These are phyloP conservation scores for Chouioia cunea DNA, from an alignment of 2,888 invertebrate genomes.

Conservation along the genomic window DNA sequence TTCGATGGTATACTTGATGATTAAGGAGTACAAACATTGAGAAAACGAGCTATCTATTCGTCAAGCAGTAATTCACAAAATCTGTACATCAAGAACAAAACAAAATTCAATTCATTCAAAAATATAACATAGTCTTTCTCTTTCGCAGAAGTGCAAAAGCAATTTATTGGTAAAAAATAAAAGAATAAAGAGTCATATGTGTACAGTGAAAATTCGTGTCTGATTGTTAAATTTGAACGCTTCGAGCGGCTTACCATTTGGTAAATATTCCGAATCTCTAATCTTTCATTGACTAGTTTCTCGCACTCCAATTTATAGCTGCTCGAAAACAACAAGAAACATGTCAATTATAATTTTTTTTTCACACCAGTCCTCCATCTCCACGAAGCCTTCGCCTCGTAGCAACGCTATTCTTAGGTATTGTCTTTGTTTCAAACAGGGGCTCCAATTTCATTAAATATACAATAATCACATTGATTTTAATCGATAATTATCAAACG, in stretches of 20 bases:
- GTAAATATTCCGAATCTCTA: conserved; percentile 90
- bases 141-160: background rate
- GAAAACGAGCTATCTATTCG: conserved; percentile 8
- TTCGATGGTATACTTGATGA: no score
- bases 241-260: conserved; percentile 78
- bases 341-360: conserved; percentile 44
- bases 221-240: conserved; percentile 37
- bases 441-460: conserved; percentile 4
- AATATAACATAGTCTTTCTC: background rate
- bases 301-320: conserved; percentile 89
- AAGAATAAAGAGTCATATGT: conserved; percentile 26
- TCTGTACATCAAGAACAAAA: conserved; percentile 1
- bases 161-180: conserved; percentile 27
- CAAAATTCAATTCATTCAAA: no score
- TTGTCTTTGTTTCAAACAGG: background rate
- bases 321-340: conserved; percentile 57
- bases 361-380: conserved; percentile 49
- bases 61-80: conserved; percentile 2
- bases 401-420: conserved; percentile 14
- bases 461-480: no score
- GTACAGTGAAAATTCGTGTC: conserved; percentile 41
- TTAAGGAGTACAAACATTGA: background rate
- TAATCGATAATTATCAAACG: no score
- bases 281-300: conserved; percentile 89
- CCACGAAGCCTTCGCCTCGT: conserved; percentile 49